phyloP scores from a whole-genome alignment of 2,888 invertebrate genomes.

The Pasiphila rectangulata region DNA sequence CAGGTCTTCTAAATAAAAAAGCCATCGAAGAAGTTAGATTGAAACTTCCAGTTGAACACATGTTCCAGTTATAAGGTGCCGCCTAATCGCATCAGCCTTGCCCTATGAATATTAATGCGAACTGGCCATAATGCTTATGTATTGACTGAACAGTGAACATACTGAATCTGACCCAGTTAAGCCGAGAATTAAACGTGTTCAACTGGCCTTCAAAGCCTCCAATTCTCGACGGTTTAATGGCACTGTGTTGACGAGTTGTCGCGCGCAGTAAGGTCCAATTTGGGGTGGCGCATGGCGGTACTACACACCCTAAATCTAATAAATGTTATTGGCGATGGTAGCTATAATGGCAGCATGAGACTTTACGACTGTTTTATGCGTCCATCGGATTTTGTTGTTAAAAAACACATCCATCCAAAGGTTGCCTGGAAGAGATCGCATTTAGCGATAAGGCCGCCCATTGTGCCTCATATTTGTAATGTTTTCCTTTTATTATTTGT shows the following conservation, averaged over 20 bases:
- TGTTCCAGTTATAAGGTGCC: constrained; percentile 40
- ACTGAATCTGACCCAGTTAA: constrained; percentile 36
- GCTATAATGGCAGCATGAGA: constrained; percentile 11
- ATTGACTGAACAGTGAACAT: constrained; percentile 41
- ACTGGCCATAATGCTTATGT: constrained; percentile 44
- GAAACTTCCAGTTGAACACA: constrained; percentile 1
- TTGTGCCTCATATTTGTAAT: too few species aligned
- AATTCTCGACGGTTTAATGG: constrained; percentile 21
- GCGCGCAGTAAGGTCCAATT: constrained; percentile 13
- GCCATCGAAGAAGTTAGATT: background rate
- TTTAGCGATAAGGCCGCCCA: too few species aligned
- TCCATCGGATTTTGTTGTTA: constrained; percentile 13
- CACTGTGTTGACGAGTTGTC: constrained; percentile 18
- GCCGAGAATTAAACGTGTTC: constrained; percentile 29
- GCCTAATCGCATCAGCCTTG: constrained; percentile 50
- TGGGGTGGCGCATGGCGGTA: constrained; percentile 12
- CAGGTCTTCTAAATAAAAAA: background rate
- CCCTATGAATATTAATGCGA: constrained; percentile 63
- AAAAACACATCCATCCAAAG: too few species aligned
- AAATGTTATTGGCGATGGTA: constrained; percentile 17
- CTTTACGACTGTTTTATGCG: constrained; percentile 18
- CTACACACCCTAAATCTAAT: constrained; percentile 16
- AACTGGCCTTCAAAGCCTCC: constrained; percentile 20
- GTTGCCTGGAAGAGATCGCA: too few species aligned
- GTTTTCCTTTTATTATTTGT: too few species aligned